Evolutionary conservation across 2,797 vertebrate species (phyloP).

Genomic region (Crocidura indochinensis): DNA sequence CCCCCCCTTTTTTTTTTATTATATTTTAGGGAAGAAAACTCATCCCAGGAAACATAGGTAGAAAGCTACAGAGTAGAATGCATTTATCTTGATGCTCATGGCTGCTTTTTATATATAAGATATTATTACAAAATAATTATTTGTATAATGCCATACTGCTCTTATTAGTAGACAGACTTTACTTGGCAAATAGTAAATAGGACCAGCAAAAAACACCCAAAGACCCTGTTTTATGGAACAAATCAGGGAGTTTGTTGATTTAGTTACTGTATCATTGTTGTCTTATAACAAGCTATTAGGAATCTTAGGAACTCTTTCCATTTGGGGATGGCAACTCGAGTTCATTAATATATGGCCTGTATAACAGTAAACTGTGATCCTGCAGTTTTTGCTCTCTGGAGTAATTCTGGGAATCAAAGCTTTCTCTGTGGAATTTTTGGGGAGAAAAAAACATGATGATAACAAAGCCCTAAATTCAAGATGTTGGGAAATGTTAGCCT

Average conservation of each 20-base stretch:
- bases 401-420: neutral
- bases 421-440: neutral
- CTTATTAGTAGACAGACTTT: neutral
- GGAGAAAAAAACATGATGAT: constrained; percentile 21
- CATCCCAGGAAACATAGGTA: neutral
- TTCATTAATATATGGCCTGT: constrained; percentile 10
- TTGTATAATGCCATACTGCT: neutral
- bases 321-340: neutral
- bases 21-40: neutral
- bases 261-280: constrained; percentile 16
- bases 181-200: neutral
- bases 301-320: neutral
- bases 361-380: neutral
- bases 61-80: constrained; percentile 25
- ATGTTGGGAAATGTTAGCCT: neutral
- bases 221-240: neutral
- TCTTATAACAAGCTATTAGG: neutral
- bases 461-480: neutral
- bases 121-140: neutral
- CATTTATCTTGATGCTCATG: neutral
- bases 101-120: neutral
- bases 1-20: too few species aligned
- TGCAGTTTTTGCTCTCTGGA: neutral
- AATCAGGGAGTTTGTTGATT: neutral
- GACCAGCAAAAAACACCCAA: neutral